phyloP scores from a whole-genome alignment of 2,113 vertebrate genomes.

The Lagopus leucura region DNA sequence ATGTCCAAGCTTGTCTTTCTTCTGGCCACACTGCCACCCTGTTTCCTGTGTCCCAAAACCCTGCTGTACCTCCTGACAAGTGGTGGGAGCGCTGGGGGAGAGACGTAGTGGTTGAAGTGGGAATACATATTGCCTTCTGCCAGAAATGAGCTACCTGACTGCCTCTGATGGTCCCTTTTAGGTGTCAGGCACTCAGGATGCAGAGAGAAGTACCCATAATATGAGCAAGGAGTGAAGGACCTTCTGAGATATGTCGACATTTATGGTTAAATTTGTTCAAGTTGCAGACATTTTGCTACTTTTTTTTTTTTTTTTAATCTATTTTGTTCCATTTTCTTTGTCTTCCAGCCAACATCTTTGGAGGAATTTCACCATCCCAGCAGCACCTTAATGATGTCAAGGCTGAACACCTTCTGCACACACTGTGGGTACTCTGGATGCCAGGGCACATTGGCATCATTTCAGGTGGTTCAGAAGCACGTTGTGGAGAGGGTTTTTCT shows the following conservation, averaged over 20 bases:
- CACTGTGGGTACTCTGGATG: neutral
- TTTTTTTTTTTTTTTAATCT: neutral
- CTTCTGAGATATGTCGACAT: neutral
- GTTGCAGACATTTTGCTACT: neutral
- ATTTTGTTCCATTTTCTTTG: neutral
- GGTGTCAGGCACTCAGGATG: neutral
- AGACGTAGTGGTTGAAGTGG: neutral
- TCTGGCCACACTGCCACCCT: rapidly evolving
- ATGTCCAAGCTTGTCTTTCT: neutral
- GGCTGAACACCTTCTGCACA: neutral
- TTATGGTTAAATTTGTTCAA: neutral
- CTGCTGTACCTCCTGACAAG: rapidly evolving
- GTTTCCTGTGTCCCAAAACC: rapidly evolving
- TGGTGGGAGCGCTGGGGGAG: neutral
- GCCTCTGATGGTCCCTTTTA: neutral
- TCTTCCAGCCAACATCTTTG: neutral
- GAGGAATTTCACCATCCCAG: neutral
- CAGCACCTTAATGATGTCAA: neutral
- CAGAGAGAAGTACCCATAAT: neutral
- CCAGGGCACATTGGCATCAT: neutral
- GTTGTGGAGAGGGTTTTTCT: neutral
- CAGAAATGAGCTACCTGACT: neutral
- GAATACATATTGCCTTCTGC: neutral
- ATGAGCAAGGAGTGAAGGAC: neutral
- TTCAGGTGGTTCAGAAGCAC: neutral